Base-by-base conservation (phyloP, 2,113 vertebrate species). In the Elaphurus davidianus region DNA sequence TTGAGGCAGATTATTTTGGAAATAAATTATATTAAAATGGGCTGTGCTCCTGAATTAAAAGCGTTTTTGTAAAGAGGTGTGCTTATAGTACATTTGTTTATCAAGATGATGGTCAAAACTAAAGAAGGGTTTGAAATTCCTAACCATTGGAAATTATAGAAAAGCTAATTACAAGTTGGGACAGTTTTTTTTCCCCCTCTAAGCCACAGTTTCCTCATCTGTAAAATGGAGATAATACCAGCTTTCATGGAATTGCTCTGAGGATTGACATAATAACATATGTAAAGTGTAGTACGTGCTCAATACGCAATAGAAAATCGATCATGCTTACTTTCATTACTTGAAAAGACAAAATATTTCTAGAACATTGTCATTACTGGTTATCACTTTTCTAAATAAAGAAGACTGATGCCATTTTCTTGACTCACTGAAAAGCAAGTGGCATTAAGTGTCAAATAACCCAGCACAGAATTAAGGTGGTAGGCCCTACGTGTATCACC, bases 371-470 rank as follows among this genome's bases (percentile, higher is more conserved):
- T 92, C 43, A 79, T 91, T 83, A 74, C 47, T 79, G 8, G 13
- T 27, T 45, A 30, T 59, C 91, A 64, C 28, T 96, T 84, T 96
- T 79, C 92, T 93, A 88, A 91, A 74, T 40, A 93, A 83, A 97
- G 54, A 95, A 23, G 5, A 28, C 21, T 78, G 17, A 50, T 7
- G 84, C 50, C 23, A 83, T 76, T 71, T 71, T 92, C 36, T 55
- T 83, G 33, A 78, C 50, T 23, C 5, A 71, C 45, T 47, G 86
- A 23, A 86, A 85, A 71, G 5, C 45, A 88, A 85, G 19, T 28
- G 11, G 13, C 13, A 36, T 33, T 15, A 43, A 28, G 40, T 90
- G 33, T 59, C 64, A 87, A 82, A 83, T 36, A 94, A 64, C 76
- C 16, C 30, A 14, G 21, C 28, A 17, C 8, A 71, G 5, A 97